These are phyloP conservation scores for Drosophila heteroneura DNA, from an alignment of 2,888 invertebrate genomes.

Conservation along the genomic window DNA sequence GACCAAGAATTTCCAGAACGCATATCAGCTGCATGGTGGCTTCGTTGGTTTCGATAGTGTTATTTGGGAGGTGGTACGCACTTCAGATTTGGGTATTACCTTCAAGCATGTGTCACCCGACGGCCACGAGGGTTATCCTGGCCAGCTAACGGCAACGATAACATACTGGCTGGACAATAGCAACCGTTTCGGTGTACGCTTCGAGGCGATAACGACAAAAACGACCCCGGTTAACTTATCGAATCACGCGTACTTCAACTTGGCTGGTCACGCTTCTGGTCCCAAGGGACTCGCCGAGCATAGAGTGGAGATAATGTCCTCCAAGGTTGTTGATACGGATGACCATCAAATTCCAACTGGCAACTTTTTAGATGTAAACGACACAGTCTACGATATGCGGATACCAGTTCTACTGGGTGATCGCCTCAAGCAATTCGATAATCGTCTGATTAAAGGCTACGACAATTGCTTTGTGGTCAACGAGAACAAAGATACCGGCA, in stretches of 20 bases:
- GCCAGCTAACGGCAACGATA: slow-evolving; percentile 90
- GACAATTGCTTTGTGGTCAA: slow-evolving; percentile 74
- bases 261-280: slow-evolving; percentile 92
- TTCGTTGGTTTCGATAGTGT: slow-evolving; percentile 92
- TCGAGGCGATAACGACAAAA: slow-evolving; percentile 90
- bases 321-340: slow-evolving; percentile 90
- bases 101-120: slow-evolving; percentile 92
- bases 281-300: slow-evolving; percentile 89
- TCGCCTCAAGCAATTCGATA: slow-evolving; percentile 87
- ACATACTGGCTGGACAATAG: slow-evolving; percentile 90
- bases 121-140: slow-evolving; percentile 95
- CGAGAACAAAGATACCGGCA: slow-evolving; percentile 24
- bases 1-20: slow-evolving; percentile 89
- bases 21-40: slow-evolving; percentile 93
- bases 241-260: slow-evolving; percentile 95
- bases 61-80: slow-evolving; percentile 87
- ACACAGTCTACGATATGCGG: slow-evolving; percentile 89
- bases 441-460: slow-evolving; percentile 83
- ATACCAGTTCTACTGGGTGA: slow-evolving; percentile 88
- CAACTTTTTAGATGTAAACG: slow-evolving; percentile 86
- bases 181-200: slow-evolving; percentile 91
- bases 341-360: slow-evolving; percentile 91
- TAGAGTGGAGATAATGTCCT: slow-evolving; percentile 90
- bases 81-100: slow-evolving; percentile 86
- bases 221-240: slow-evolving; percentile 95